Conservation (phyloP, 2,797 vertebrate species). For the Chrosomus eos region DNA sequence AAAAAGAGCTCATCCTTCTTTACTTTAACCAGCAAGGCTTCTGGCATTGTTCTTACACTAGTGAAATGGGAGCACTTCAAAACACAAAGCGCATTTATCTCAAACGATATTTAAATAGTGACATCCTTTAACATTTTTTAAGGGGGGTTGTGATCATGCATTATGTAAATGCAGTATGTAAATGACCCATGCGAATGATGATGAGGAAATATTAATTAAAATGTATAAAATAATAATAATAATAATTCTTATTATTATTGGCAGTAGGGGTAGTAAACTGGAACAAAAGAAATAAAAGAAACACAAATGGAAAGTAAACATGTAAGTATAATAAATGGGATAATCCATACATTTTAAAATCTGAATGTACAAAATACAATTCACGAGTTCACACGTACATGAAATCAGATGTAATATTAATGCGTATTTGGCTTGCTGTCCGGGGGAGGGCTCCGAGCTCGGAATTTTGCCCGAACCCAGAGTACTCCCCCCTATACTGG, state of each 20-base stretch:
- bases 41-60: conserved; percentile 41
- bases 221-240: neutral
- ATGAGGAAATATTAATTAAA: neutral
- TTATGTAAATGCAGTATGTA: neutral
- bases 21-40: conserved; percentile 53
- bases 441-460: too few relatives aligned
- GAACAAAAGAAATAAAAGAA: neutral
- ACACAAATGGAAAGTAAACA: neutral
- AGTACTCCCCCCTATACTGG: too few relatives aligned
- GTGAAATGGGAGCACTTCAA: conserved; percentile 26
- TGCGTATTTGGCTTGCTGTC: too few relatives aligned
- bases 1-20: conserved; percentile 45
- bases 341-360: neutral
- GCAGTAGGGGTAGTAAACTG: neutral
- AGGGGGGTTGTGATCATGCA: neutral
- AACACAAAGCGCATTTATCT: conserved; percentile 30
- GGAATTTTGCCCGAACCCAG: too few relatives aligned
- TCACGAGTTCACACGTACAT: too few relatives aligned
- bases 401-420: too few relatives aligned
- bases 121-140: neutral
- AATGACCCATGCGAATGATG: neutral
- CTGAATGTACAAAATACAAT: conserved; percentile 12
- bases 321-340: neutral
- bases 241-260: neutral
- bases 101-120: neutral